Evolutionary conservation across 2,113 vertebrate genomes (phyloP), one percentile per base, ranked within the genome.

Genomic region (Varanus komodoensis): DNA sequence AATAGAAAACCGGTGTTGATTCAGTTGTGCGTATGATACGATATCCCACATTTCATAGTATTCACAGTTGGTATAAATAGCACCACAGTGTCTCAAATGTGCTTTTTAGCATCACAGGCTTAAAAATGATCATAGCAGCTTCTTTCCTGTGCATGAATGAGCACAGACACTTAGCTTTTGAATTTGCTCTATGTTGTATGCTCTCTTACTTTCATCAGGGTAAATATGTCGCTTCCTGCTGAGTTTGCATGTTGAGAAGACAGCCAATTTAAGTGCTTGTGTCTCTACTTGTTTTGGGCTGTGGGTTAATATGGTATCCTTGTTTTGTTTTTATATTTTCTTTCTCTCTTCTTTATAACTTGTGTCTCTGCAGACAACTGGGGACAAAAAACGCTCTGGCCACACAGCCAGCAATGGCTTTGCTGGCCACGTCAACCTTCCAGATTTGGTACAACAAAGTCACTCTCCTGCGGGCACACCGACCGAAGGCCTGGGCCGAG

Each of bases 371-470:
- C 98, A 99, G 99, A 98, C 97, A 27, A 96, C 97, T 86, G 97
- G 97, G 96, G 98, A 98, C 94, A 98, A 98, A 98, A 98, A 98
- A 97, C 98, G 98, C 96, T 98, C 98, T 88, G 96, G 97, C 92
- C 99, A 99, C 87, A 71, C 98, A 95, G 98, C 98, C 97, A 99
- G 98, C 98, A 99, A 99, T 96, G 98, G 98, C 96, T 99, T 99
- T 93, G 98, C 98, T 19, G 97, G 98, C 95, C 98, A 98, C 97
- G 96, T 98, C 98, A 99, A 98, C 95, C 99, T 99, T 79, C 99
- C 99, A 3, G 99, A 99, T 97, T 97, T 99, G 97, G 98, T 99
- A 95, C 99, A 98, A 97, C 98, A 99, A 97, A 99, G 98, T 96
- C 96, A 98, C 94, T 99, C 98, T 87, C 98, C 98, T 1, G 97